A percentile compares a stretch with the other conserved stretches of the same genome.
Conservation (phyloP, 2,888 invertebrate species). For the Omphaloscelis lunosa region DNA sequence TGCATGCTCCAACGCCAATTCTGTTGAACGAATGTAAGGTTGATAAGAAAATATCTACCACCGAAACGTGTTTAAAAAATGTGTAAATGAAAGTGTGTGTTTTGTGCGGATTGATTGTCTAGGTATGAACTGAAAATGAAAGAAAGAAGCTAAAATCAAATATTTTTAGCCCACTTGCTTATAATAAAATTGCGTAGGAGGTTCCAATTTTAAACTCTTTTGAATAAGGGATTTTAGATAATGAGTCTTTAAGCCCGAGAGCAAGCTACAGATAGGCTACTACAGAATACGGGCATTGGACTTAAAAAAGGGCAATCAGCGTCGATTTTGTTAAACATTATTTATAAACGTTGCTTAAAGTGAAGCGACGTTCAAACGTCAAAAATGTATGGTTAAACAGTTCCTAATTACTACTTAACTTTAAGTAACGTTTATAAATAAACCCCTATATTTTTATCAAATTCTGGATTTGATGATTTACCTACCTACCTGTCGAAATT, state of each 20-base stretch:
- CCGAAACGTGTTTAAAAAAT: not conserved
- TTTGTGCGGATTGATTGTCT: not conserved
- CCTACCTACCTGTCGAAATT: not conserved
- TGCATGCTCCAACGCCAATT: conserved; percentile 53
- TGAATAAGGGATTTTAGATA: not conserved
- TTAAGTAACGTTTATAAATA: no score
- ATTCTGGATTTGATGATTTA: not conserved
- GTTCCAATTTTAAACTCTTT: not conserved
- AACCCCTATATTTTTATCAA: not conserved
- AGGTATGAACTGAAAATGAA: not conserved
- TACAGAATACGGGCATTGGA: no score
- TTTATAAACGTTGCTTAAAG: no score
- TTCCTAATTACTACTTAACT: no score
- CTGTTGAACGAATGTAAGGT: conserved; percentile 33
- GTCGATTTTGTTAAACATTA: not conserved
- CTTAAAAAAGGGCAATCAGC: not conserved
- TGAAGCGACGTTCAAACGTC: no score
- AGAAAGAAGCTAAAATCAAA: not conserved
- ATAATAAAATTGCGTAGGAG: not conserved
- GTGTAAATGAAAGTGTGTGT: not conserved
- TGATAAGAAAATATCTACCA: conserved; percentile 22
- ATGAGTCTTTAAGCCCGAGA: not conserved
- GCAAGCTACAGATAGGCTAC: not conserved
- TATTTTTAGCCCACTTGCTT: not conserved
- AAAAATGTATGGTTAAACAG: no score